Percentiles rank a stretch among this genome's conserved stretches.
phyloP scores from a whole-genome alignment of 2,888 invertebrate species.

The Frankliniella intonsa region DNA sequence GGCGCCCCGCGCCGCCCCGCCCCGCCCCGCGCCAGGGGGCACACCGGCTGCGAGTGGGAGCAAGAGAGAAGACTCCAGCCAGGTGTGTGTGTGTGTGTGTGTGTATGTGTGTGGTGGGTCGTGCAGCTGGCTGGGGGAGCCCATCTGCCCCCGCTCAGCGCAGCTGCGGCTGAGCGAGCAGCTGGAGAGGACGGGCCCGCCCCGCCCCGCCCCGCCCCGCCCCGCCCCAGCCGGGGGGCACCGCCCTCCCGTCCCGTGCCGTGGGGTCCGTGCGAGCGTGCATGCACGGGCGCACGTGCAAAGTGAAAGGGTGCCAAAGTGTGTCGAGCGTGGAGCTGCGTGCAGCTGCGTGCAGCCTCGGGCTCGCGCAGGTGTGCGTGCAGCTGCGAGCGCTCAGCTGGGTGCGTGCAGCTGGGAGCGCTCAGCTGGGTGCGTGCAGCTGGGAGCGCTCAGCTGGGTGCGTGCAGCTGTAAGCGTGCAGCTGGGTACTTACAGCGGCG shows the following conservation, averaged over 20 bases:
- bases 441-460: not conserved
- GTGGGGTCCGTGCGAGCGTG: too few relatives aligned
- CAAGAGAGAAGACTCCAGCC: too few relatives aligned
- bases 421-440: not conserved
- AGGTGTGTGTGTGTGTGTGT: not conserved
- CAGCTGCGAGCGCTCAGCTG: too few relatives aligned
- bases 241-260: too few relatives aligned
- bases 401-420: not conserved
- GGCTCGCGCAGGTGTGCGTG: too few relatives aligned
- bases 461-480: not conserved
- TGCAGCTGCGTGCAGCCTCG: not conserved
- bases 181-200: not conserved
- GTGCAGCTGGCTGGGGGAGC: too few relatives aligned
- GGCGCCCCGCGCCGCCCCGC: not conserved
- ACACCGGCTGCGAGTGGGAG: too few relatives aligned
- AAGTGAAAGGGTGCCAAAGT: too few relatives aligned
- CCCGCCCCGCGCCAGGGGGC: not conserved
- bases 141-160: not conserved
- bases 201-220: too few relatives aligned
- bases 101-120: not conserved
- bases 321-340: too few relatives aligned
- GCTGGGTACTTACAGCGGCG: not conserved
- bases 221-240: too few relatives aligned
- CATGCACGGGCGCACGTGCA: too few relatives aligned
- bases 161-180: not conserved